Base-by-base conservation (phyloP, 1,140 invertebrate species). In the Palaemon carinicauda region DNA sequence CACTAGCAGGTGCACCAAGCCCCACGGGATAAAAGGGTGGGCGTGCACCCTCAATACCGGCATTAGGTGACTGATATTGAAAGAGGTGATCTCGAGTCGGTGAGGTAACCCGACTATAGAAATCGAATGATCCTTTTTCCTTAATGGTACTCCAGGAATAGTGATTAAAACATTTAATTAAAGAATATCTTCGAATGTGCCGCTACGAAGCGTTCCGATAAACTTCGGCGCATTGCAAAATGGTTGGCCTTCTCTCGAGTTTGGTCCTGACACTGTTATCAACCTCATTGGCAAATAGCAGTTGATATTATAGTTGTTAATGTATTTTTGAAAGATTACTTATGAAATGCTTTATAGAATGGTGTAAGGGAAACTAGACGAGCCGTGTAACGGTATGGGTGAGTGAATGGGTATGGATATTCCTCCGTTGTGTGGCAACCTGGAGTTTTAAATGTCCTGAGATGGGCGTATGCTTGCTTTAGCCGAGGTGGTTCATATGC, bases 391-490 rank as follows among this genome's bases (percentile, higher is more conserved):
- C 41, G 41, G 41, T 41, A 41, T 7, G 41, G 41, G 7, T 41
- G 41, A 41, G 41, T 41, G 41, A 41, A 41, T 41, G 41, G 41
- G 41, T 41, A 9, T 41, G 41, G 41, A 41, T 41, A 7, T 9
- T 9, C 12, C 41, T 41, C 41, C 41, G 41, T 0, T 12, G 41
- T 41, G 1, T 41, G 41, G 41, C 41, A 41, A 41, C 41, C 41
- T 41, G 12, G 41, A 41, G 41, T 41, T 41, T 41, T 79, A 79
- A 24, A 79, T 31, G 24, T 79, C 27, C 51, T 29, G 51, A 79
- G 52, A 79, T 31, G 79, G 79, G 79, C 79, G 79, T 80, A 80
- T 80, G 79, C 79, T 80, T 80, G 79, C 54, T 69, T 60, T 50
- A 31, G 54, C 29, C 79, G 54, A 31, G 79, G 79, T n/a, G 79